These are phyloP conservation scores for Crypturellus tataupa DNA, from an alignment of 2,797 vertebrate species.

Conservation along the genomic window DNA sequence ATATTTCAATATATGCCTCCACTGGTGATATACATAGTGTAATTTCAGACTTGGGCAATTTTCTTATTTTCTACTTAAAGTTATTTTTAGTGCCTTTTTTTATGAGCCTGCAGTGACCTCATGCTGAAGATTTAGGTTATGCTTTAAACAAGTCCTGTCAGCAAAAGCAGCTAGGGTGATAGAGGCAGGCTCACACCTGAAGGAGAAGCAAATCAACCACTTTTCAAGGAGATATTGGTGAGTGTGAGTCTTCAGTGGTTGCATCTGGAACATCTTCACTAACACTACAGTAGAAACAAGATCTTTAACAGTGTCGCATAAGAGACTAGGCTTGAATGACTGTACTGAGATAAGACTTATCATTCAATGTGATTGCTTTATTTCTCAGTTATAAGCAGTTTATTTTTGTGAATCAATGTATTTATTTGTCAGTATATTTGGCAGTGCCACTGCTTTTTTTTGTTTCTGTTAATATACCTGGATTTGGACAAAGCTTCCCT, in stretches of 20 bases:
- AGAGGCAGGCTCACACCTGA: neutral
- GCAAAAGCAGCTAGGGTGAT: neutral
- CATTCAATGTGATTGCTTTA: neutral
- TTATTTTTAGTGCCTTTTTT: neutral
- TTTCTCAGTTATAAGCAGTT: neutral
- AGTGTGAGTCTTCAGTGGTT: neutral
- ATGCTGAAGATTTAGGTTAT: neutral
- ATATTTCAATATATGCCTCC: neutral
- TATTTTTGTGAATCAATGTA: neutral
- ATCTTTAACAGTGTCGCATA: neutral
- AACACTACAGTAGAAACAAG: slow-evolving; percentile 38
- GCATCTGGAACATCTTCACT: neutral
- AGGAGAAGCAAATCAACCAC: neutral
- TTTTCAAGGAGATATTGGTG: neutral
- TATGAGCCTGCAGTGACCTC: neutral
- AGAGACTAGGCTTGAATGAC: neutral
- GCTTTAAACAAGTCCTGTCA: neutral
- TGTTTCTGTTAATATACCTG: neutral
- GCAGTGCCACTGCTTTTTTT: neutral
- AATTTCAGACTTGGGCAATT: neutral
- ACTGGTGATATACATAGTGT: neutral
- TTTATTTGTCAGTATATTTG: neutral
- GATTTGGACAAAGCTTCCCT: neutral
- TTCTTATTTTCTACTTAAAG: neutral
- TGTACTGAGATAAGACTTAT: neutral